phyloP scores from a whole-genome alignment of 2,797 vertebrate species.

The Molossus alvarezi region DNA sequence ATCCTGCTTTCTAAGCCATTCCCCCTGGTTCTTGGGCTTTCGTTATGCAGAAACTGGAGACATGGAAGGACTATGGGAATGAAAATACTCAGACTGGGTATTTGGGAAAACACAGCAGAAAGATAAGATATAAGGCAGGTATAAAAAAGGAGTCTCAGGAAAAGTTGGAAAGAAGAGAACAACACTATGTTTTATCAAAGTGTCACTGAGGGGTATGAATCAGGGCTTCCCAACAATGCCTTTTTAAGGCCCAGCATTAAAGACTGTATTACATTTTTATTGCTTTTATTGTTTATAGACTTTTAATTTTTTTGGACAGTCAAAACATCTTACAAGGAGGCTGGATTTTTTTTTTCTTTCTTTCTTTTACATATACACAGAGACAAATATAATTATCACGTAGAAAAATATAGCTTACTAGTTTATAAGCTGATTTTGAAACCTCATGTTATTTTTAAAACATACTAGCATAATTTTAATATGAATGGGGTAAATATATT shows the following conservation, averaged over 20 bases:
- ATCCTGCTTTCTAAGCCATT: background rate
- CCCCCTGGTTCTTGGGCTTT: background rate
- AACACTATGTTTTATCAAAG: background rate
- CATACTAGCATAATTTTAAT: background rate
- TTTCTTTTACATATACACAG: background rate
- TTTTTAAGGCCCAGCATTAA: background rate
- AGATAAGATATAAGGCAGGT: slow-evolving; percentile 22
- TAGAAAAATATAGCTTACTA: background rate
- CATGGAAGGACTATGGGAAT: background rate
- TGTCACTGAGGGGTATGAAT: background rate
- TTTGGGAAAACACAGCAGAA: background rate
- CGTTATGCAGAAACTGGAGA: background rate
- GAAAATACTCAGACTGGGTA: background rate
- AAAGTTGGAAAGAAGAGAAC: background rate
- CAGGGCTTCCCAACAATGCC: background rate
- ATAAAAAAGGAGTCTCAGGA: slow-evolving; percentile 17
- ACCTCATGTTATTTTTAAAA: slow-evolving; percentile 20
- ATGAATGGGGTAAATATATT: background rate
- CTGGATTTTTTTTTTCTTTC: background rate
- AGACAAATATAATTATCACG: background rate
- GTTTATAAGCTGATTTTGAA: background rate
- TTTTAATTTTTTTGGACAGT: slow-evolving; percentile 22
- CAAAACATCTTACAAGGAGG: background rate
- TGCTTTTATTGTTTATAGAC: slow-evolving; percentile 47
- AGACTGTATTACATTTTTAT: background rate